Evolutionary conservation across 2,113 vertebrate species (phyloP), one percentile per base, ranked within the genome.

Genomic region (Dendropsophus ebraccatus): DNA sequence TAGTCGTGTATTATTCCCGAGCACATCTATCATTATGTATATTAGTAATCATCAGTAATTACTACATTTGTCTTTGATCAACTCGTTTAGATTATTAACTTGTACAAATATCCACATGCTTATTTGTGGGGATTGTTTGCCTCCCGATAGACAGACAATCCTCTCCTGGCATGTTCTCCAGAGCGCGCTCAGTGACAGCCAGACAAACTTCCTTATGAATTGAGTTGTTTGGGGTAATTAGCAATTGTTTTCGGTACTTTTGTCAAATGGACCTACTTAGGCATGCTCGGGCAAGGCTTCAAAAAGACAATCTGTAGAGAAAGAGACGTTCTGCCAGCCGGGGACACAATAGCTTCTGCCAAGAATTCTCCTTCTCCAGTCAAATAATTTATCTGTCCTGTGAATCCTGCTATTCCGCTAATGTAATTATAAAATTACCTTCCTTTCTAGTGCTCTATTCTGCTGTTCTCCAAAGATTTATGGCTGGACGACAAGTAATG

Each of bases 151-250:
- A 28, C 73, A 17, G 74, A 69, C 74, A 54, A 79, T 69, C 28
- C 32, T 3, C 62, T 96, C 94, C 94, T 96, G 94, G 95, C 93
- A 92, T 93, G 90, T 95, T 94, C 93, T 94, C 94, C 92, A 93
- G 93, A 93, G 91, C 92, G 92, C 91, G 93, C 93, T 90, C 95
- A 93, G 92, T 93, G 91, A 93, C 90, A 94, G 93, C 93, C 92
- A 95, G 95, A 92, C 93, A 95, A 95, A 95, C 90, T 92, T 93
- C 91, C 89, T 91, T 92, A 92, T 91, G 93, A 95, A 94, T 94
- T 93, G 93, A 93, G 94, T 96, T 96, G 95, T 96, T 97, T 94
- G 95, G 91, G 90, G 92, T 95, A 96, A 97, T 96, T 95, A 95
- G 94, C 95, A 92, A 93, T 90, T 93, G 90, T 90, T 93, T 92